Conservation (phyloP, 2,797 vertebrate species). For the Spatula versicolor region DNA sequence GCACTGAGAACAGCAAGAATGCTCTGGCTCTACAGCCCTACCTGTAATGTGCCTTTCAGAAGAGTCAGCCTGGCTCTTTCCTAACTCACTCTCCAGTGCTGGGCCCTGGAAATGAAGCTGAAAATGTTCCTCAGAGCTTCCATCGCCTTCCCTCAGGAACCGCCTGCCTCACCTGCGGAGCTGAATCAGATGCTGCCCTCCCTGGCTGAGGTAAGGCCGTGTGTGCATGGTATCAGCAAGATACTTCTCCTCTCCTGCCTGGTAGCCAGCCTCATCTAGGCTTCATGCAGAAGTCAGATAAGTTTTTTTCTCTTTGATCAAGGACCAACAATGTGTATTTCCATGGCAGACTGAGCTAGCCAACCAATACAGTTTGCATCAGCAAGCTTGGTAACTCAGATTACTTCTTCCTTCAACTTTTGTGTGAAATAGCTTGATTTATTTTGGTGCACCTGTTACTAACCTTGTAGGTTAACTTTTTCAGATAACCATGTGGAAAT, state of each 20-base stretch:
- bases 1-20: not conserved
- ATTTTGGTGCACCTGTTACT: not conserved
- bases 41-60: fast-evolving
- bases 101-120: fast-evolving
- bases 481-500: not conserved
- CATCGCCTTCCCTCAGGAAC: fast-evolving
- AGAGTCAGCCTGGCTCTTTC: not conserved
- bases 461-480: not conserved
- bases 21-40: not conserved
- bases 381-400: not conserved
- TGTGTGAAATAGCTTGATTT: not conserved
- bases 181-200: not conserved
- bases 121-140: not conserved
- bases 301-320: constrained; percentile 1
- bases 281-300: constrained; percentile 1
- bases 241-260: not conserved
- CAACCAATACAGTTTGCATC: not conserved
- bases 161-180: fast-evolving
- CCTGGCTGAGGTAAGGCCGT: not conserved
- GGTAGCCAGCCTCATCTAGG: not conserved
- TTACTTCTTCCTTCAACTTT: not conserved
- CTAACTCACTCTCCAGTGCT: not conserved
- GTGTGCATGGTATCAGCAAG: not conserved
- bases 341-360: not conserved
- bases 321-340: not conserved